These are phyloP conservation scores for Lepidurus packardi DNA, from an alignment of 1,140 invertebrate species.

Conservation along the genomic window DNA sequence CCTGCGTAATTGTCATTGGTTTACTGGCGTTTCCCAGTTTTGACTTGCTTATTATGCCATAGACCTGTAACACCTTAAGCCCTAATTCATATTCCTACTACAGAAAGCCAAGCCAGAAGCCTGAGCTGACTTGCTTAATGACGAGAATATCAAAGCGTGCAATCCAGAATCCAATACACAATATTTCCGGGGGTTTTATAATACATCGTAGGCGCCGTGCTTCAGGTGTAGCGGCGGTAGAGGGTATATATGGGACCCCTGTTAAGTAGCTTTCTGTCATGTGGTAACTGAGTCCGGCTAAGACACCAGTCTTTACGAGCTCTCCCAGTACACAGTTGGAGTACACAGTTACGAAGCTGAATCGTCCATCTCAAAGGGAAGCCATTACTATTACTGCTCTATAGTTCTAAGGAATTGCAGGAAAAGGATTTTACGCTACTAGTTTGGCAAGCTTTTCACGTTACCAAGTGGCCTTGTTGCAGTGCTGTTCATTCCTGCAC, in stretches of 20 bases:
- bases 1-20: background rate
- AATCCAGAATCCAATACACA: background rate
- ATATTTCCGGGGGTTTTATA: background rate
- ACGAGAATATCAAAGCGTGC: conserved; percentile 11
- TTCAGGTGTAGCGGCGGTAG: background rate
- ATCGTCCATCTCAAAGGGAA: background rate
- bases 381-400: background rate
- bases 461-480: background rate
- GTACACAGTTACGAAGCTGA: background rate
- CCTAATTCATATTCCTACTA: background rate
- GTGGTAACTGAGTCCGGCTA: background rate
- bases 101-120: background rate
- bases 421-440: background rate
- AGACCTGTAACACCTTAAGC: background rate
- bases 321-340: background rate
- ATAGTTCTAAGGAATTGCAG: background rate
- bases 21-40: conserved; percentile 7
- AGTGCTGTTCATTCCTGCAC: too few relatives aligned
- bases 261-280: background rate
- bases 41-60: background rate
- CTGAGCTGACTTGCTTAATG: conserved; percentile 3
- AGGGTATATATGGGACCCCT: background rate
- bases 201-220: background rate
- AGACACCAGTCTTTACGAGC: background rate
- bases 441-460: background rate